Conservation (phyloP, 2,113 vertebrate species). For the Caracal caracal region DNA sequence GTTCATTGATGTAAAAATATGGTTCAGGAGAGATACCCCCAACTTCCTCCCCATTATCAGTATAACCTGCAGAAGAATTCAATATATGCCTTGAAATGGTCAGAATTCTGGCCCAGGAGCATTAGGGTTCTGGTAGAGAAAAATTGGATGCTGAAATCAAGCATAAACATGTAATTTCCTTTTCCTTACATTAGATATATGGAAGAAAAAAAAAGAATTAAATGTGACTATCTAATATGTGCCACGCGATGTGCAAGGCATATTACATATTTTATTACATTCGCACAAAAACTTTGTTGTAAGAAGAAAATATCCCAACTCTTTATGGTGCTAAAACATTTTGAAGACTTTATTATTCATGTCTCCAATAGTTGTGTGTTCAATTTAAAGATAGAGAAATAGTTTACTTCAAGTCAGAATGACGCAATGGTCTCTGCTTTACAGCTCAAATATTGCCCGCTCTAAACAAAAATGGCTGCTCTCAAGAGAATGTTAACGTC, state of each 20-base stretch:
- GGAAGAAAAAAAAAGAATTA: background rate
- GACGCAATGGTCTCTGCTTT: background rate
- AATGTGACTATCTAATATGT: background rate
- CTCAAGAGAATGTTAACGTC: background rate
- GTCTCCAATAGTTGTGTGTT: background rate
- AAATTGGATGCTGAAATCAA: background rate
- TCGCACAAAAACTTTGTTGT: background rate
- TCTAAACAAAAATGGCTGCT: background rate
- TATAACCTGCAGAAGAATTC: background rate
- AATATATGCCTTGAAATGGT: background rate
- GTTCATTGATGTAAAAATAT: background rate
- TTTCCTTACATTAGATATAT: background rate
- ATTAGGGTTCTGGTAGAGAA: background rate
- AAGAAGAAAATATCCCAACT: conserved; percentile 20
- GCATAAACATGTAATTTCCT: background rate
- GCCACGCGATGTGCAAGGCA: background rate
- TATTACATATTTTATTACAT: background rate
- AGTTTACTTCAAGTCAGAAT: background rate
- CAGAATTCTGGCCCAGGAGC: background rate
- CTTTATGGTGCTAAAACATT: background rate
- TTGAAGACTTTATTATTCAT: background rate
- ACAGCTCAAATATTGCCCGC: background rate
- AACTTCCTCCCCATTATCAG: background rate
- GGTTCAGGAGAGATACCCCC: background rate
- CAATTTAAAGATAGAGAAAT: conserved; percentile 2